Conservation (phyloP, 1,140 invertebrate genomes). For the Vollenhovia emeryi region DNA sequence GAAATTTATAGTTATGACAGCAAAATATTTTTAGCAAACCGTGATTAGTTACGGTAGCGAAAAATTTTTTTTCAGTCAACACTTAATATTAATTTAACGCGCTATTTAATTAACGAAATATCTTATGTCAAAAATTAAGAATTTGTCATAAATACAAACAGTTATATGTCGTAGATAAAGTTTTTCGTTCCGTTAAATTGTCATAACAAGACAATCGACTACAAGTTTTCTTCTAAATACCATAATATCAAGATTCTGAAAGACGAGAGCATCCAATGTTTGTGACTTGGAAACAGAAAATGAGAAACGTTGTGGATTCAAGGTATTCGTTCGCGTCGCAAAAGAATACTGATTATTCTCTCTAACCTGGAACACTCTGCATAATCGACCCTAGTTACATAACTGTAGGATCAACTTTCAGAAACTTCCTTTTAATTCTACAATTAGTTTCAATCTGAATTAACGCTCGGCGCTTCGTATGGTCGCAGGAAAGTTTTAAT, state of each 20-base stretch:
- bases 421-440: constrained; percentile 43
- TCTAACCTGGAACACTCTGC: constrained; percentile 13
- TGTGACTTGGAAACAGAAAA: background rate
- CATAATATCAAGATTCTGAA: background rate
- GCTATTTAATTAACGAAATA: background rate
- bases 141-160: background rate
- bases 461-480: constrained; percentile 40
- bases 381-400: constrained; percentile 21
- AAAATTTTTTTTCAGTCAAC: too few species aligned
- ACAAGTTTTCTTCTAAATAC: background rate
- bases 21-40: too few species aligned
- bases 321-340: background rate
- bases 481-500: constrained; percentile 40
- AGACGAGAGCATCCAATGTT: background rate
- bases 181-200: background rate
- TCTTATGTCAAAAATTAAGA: background rate
- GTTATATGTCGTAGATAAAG: too few species aligned
- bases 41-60: too few species aligned
- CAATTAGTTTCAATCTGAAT: constrained; percentile 53
- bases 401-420: constrained; percentile 35
- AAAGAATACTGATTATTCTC: constrained; percentile 37
- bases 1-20: too few species aligned
- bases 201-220: background rate
- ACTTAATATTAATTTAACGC: background rate
- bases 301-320: background rate